Evolutionary conservation across 2,113 vertebrate species (phyloP).

Genomic region (Bufo bufo): DNA sequence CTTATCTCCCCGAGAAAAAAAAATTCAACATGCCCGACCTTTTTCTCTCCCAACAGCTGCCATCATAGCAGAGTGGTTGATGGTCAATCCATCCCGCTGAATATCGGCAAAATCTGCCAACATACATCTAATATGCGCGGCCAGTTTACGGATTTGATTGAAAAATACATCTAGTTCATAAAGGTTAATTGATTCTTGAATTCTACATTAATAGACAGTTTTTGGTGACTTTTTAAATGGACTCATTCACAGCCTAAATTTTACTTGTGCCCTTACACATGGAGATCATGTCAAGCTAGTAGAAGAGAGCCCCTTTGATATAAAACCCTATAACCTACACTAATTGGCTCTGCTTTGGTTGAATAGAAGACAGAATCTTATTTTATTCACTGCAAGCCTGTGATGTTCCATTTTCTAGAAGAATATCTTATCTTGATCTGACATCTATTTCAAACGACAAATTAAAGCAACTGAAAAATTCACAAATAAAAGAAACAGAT

Average conservation of each 20-base stretch:
- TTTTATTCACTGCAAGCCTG: slow-evolving; percentile 30
- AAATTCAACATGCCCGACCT: no score
- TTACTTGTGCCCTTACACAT: neutral
- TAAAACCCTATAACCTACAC: slow-evolving; percentile 39
- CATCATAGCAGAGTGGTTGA: no score
- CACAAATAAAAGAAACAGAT: slow-evolving; percentile 45
- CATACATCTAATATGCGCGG: no score
- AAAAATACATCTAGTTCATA: neutral
- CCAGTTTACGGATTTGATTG: no score
- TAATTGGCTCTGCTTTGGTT: slow-evolving; percentile 52
- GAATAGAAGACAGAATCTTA: slow-evolving; percentile 44
- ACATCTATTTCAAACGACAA: slow-evolving; percentile 49
- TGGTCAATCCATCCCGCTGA: no score
- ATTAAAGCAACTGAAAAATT: slow-evolving; percentile 44
- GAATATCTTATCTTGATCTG: slow-evolving; percentile 25
- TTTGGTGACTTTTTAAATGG: neutral
- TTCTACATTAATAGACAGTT: neutral
- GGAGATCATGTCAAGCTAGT: slow-evolving; percentile 6
- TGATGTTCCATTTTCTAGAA: slow-evolving; percentile 48
- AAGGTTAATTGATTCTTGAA: neutral
- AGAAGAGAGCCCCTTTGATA: slow-evolving; percentile 28
- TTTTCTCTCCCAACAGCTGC: no score
- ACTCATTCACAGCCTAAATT: neutral
- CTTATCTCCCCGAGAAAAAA: no score
- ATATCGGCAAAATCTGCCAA: no score